Base-by-base conservation (phyloP, 2,888 invertebrate genomes). In the Cacoxenus indagator region DNA sequence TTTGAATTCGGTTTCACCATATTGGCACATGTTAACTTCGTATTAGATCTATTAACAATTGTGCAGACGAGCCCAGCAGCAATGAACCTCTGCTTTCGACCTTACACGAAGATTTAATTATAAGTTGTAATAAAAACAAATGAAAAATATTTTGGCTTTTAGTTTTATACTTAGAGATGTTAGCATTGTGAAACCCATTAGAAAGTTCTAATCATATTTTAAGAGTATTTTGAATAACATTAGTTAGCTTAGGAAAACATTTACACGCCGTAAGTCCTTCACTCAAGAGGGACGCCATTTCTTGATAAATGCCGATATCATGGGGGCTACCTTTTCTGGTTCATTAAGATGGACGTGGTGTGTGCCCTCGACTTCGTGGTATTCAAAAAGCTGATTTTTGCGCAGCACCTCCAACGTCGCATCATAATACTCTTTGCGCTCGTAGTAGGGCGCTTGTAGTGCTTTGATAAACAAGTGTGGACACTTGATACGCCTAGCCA, bases 331-430 rank as follows among this genome's bases (percentile, higher is more conserved):
- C 73, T 84, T 84, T 79, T 92, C 90, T 1, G 94, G 92, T 74
- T 92, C 89, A 74, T 92, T 93, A 70, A 95, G 89, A 88, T 95
- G 94, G n/a, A 92, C 89, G 85, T 94, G 94, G 88, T 95, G 95
- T 2, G 90, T 90, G 0, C 94, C 94, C 17, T 92, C 90, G 0
- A 94, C 88, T 70, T 90, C 89, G 67, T 92, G 90, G 72, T 90
- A 90, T 79, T 91, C 90, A 76, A 91, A 93, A 57, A 90, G 88
- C 0, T 88, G 87, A 76, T 91, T 89, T 68, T 88, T 87, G 67
- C 89, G 90, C 27, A 93, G 83, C 9, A 90, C 81, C 61, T 90
- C 89, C 24, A 92, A 77, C 72, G 91, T 89, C 74, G 90, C 90
- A 27, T 91, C 89, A 64, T 90, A 90, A 75, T 90, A 90, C 65